These are phyloP conservation scores for Microctenopoma stevenorrisi DNA, from an alignment of 2,797 vertebrate species.

Conservation along the genomic window DNA sequence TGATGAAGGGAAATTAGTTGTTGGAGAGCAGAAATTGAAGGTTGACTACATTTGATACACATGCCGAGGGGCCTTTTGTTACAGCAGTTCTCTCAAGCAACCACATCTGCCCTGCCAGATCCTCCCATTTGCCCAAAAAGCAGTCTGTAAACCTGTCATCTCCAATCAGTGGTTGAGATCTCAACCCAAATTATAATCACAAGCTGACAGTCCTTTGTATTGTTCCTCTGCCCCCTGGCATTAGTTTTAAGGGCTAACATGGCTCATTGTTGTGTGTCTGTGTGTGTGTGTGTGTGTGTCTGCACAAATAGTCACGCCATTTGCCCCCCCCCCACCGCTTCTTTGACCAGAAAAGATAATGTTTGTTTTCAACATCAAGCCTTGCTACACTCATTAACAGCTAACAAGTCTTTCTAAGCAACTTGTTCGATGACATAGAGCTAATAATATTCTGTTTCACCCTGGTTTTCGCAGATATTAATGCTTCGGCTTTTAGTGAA, in stretches of 20 bases:
- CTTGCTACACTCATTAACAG: background rate
- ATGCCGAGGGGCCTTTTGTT: slow-evolving; percentile 45
- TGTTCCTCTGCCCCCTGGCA: slow-evolving; percentile 48
- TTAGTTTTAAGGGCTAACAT: slow-evolving; percentile 37
- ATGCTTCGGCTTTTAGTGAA: background rate
- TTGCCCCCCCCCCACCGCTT: slow-evolving; percentile 2
- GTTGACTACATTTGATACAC: background rate
- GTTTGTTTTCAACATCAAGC: background rate
- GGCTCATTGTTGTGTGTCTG: slow-evolving; percentile 4
- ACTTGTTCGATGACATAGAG: background rate
- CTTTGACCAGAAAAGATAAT: slow-evolving; percentile 2
- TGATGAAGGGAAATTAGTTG: background rate
- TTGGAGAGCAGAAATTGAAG: slow-evolving; percentile 2
- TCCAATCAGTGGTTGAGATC: slow-evolving; percentile 82
- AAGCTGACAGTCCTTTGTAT: slow-evolving; percentile 48
- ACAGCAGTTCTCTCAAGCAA: slow-evolving; percentile 51
- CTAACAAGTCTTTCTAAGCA: background rate
- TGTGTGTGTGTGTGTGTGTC: slow-evolving; percentile 2
- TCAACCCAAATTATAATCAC: slow-evolving; percentile 84
- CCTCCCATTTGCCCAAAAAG: slow-evolving; percentile 71
- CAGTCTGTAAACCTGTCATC: slow-evolving; percentile 85
- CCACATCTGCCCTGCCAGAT: background rate
- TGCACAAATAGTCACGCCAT: background rate
- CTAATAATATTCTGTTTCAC: background rate
- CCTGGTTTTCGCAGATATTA: background rate